Base-by-base conservation (phyloP, 23 tunicate genomes). In the Styela clava region DNA sequence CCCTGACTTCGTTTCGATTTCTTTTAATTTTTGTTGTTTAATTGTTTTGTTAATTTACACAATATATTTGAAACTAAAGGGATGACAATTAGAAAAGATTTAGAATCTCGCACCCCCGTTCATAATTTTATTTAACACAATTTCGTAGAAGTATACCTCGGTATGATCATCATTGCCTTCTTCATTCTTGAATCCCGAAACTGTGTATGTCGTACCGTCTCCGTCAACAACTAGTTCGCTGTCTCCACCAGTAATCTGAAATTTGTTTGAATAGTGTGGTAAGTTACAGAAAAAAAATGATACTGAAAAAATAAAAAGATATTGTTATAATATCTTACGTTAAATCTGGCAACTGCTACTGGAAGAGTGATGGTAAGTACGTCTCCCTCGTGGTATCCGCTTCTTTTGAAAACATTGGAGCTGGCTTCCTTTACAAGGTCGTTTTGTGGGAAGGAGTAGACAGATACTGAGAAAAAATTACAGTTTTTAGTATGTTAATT, bases 361-460 rank as follows among this genome's bases (percentile, higher is more conserved):
- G 80, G 80, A 5, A 74, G 63, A 3, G 80, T 74, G 26, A 74
- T 74, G 24, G 80, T 74, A 3, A 74, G 64, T 3, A 51, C 80
- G 22, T 74, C 80, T 36, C 80, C 80, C 3, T 34, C 24, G n/a
- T 35, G 80, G 80, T 12, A 74, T 34, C 80, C 80, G 7, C 68
- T 21, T 74, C 80, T 37, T 44, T 74, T 31, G 64, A 12, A 24
- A 2, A 74, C 80, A 68, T 74, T 74, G 64, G 61, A 32, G 80
- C 80, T 74, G 64, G 80, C 80, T 35, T 74, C 80, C 21, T 51
- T 51, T 9, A 21, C 80, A 23, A 32, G 61, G 35, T 74, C 68
- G 80, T 74, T 74, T 74, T 74, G 80, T 36, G 80, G 80, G 63
- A 74, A 74, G 35, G 80, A 74, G 80, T 74, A 74, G 80, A 74